These are phyloP conservation scores for Tursiops truncatus DNA, from an alignment of 2,113 vertebrate genomes.

Conservation along the genomic window DNA sequence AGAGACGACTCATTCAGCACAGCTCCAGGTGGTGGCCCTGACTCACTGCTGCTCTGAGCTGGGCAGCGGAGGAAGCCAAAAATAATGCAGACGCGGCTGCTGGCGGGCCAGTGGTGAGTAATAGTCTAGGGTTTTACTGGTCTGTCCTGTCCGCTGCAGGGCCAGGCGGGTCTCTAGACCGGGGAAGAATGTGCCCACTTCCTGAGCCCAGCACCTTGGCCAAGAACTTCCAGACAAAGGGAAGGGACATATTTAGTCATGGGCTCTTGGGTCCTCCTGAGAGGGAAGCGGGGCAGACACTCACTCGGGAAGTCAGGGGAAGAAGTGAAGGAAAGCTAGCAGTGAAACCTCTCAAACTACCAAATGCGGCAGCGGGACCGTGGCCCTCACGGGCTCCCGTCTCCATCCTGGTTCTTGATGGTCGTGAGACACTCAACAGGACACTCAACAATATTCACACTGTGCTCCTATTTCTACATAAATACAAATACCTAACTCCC, in stretches of 20 bases:
- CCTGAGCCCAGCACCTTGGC: background rate
- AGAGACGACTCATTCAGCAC: constrained; percentile 75
- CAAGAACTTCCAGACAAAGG: constrained; percentile 30
- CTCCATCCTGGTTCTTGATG: background rate
- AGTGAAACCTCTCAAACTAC: background rate
- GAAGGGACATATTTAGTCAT: constrained; percentile 49
- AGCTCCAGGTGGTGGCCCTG: constrained; percentile 73
- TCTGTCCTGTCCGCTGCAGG: constrained; percentile 59
- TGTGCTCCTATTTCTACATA: background rate
- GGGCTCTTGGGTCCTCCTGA: background rate
- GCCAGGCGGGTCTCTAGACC: constrained; percentile 64
- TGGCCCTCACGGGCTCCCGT: background rate
- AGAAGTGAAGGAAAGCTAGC: background rate
- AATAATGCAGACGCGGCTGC: constrained; percentile 88
- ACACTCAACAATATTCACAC: background rate
- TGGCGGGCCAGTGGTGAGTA: constrained; percentile 84
- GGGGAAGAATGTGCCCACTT: constrained; percentile 67
- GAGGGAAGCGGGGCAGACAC: background rate
- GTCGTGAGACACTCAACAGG: background rate
- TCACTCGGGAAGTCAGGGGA: background rate
- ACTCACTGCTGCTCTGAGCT: constrained; percentile 78
- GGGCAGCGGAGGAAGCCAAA: constrained; percentile 70
- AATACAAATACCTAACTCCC: background rate
- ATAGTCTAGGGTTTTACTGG: constrained; percentile 84
- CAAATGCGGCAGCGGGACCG: background rate